Percentiles rank a stretch among this genome's conserved stretches.
Evolutionary conservation across 2,113 vertebrate species (phyloP).

Genomic region (Butastur rufipennis): DNA sequence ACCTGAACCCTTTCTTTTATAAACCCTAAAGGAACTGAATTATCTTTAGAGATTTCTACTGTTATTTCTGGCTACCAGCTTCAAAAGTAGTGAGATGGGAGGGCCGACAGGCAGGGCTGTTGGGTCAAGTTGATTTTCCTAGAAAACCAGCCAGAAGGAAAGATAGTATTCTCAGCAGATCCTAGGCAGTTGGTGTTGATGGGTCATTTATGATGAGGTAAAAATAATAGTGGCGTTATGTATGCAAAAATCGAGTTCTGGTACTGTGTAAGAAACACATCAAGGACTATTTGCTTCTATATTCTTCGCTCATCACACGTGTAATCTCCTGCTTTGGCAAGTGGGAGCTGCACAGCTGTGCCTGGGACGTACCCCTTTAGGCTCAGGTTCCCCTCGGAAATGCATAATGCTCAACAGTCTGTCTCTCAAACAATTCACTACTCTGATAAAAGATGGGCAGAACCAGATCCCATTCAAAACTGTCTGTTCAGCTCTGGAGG

Average conservation of each 20-base stretch:
- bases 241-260: neutral
- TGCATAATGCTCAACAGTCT: neutral
- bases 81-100: neutral
- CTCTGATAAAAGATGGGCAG: neutral
- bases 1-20: neutral
- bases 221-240: neutral
- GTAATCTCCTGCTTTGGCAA: neutral
- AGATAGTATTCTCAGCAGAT: neutral
- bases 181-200: neutral
- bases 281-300: neutral
- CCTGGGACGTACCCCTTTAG: accelerated
- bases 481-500: neutral
- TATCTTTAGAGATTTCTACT: neutral
- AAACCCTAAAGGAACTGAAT: neutral
- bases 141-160: neutral
- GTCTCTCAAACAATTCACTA: neutral
- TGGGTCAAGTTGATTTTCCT: neutral
- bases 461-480: neutral
- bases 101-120: neutral
- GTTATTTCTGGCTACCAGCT: neutral
- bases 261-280: neutral
- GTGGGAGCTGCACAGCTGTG: neutral
- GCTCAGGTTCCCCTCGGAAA: neutral
- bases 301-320: neutral
- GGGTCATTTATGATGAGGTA: neutral